Evolutionary conservation across 35 echinoderm and acorn worm species (phyloP), one percentile per base, ranked within the genome.

Genomic region (Ophioderma brevispina): DNA sequence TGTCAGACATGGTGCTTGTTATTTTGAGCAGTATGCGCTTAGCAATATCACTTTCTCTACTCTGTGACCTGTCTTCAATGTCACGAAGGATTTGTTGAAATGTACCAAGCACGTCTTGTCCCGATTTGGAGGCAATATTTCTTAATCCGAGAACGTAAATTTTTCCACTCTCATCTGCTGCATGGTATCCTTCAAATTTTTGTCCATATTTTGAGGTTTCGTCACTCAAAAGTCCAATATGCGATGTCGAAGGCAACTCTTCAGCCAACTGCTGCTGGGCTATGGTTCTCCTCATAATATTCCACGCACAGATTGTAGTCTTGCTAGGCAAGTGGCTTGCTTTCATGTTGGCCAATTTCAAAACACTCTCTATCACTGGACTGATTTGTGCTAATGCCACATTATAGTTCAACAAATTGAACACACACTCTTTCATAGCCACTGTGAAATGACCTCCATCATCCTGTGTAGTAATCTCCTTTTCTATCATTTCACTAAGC

Each of bases 121-220:
- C 81, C 0, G 89, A 10, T 37, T 91, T 85, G 1, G 89, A 80
- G 13, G 36, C 33, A 40, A 90, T 90, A 23, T 82, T 78, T 38
- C 88, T 13, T 0, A 90, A 19, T 28, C 89, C 89, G 6, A 91
- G 35, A 0, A 91, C 81, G 28, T 75, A 38, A 2, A 85, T 1
- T 32, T 23, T 40, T 40, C 89, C 89, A 70, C 55, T 63, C 21
- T 28, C 0, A 30, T 85, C 64, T 77, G 18, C 38, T 30, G 64
- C 31, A 18, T 85, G 82, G 32, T 75, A 91, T 30, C 89, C 80
- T 85, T 85, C 55, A 81, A 52, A 89, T 37, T 91, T 84, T 13
- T 75, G 6, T 42, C 89, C 80, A 41, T 55, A 91, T 78, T 91
- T 84, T 6, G 80, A 84, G n/a, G n/a, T n/a, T n/a, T n/a, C n/a